These are phyloP conservation scores for Heliconius hewitsoni DNA, from an alignment of 1,140 invertebrate species.

Conservation along the genomic window DNA sequence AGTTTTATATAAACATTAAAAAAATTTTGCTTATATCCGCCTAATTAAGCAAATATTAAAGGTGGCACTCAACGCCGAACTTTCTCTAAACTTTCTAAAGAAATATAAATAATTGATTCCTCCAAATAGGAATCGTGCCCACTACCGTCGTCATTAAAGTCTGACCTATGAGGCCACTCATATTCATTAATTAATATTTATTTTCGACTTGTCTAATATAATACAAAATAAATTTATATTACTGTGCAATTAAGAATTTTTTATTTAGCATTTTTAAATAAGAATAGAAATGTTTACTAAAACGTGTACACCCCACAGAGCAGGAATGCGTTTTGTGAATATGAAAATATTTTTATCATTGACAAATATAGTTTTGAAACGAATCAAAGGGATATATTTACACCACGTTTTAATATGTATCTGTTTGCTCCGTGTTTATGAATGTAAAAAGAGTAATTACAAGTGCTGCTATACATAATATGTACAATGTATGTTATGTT, in stretches of 20 bases:
- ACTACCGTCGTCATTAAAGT: too few relatives aligned
- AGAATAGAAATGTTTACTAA: not conserved
- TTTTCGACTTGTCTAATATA: not conserved
- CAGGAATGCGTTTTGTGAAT: not conserved
- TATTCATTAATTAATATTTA: not conserved
- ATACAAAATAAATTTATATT: not conserved
- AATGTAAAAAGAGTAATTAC: not conserved
- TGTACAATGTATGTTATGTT: not conserved
- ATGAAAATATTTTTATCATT: not conserved
- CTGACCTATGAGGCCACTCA: too few relatives aligned
- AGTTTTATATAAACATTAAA: too few relatives aligned
- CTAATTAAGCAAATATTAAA: too few relatives aligned
- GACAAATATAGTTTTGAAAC: conserved; percentile 12
- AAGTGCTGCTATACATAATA: not conserved
- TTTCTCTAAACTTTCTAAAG: too few relatives aligned
- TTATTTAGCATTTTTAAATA: not conserved
- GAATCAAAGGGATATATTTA: conserved; percentile 23
- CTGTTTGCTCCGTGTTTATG: not conserved
- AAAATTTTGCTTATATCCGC: too few relatives aligned
- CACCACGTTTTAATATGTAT: not conserved
- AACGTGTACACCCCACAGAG: not conserved
- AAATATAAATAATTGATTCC: too few relatives aligned
- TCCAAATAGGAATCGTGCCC: too few relatives aligned
- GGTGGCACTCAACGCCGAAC: too few relatives aligned
- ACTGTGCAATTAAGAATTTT: not conserved